Base-by-base conservation (phyloP, 2,797 vertebrate genomes). In the Podargus strigoides region DNA sequence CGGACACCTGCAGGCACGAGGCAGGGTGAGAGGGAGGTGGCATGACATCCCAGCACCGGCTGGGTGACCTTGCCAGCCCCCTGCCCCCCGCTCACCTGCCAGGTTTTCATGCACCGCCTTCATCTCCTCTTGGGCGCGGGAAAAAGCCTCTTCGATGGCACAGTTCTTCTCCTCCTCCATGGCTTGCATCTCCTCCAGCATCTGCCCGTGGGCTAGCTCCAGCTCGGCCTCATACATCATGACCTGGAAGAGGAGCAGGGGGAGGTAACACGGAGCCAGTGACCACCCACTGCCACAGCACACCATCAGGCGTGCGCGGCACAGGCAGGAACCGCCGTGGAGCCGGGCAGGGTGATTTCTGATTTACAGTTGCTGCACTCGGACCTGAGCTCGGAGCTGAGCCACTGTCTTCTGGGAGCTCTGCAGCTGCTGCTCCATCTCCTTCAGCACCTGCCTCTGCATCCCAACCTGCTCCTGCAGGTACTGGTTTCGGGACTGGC, bases 121-220 rank as follows among this genome's bases (percentile, higher is more conserved):
- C 99, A 99, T 99, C 97, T 99, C 99, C 81, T 98, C 98, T 97
- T 99, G 99, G 1, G 99, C 99, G 1, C 98, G 95, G 89, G 98
- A 97, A 70, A 99, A 99, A 0, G 99, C 99, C 94, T 99, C 99
- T 93, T 99, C 98, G 0, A 99, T 99, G 76, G 99, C 98, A 0
- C 92, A 97, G 97, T 99, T 99, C 98, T 99, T 99, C 97, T 99
- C 99, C 85, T 99, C 99, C 97, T 99, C 99, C 97, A 99, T 97
- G 32, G 96, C 98, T 98, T 99, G 99, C 98, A 99, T 98, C 97
- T 99, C 99, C 23, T 97, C 98, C 96, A 99, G 98, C 98, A 99
- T 98, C 97, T 99, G 98, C 39, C 98, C 98, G 0, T 98, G 99
- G 7, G 98, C 97, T 74, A 98, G 97, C 93, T 99, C 98, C 97